Evolutionary conservation across 2,888 invertebrate species (phyloP).

Genomic region (Tholera decimalis): DNA sequence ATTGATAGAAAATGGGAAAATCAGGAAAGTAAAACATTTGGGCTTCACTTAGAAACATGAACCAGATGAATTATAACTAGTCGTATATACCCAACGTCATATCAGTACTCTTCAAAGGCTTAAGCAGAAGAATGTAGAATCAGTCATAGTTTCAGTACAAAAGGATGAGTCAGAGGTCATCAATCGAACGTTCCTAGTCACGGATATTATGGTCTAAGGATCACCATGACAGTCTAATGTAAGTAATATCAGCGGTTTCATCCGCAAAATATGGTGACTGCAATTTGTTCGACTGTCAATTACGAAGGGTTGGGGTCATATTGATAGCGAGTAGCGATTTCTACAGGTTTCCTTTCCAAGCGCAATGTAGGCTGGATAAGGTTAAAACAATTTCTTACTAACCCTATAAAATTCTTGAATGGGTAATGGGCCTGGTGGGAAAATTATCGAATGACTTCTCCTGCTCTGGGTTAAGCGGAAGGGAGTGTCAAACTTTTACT

Average conservation of each 20-base stretch:
- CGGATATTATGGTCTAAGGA: conserved; percentile 56
- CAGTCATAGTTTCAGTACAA: conserved; percentile 30
- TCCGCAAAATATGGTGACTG: conserved; percentile 66
- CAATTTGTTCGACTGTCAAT: conserved; percentile 66
- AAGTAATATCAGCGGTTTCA: conserved; percentile 64
- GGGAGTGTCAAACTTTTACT: no score
- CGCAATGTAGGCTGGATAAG: not conserved
- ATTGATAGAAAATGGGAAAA: no score
- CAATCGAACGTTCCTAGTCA: conserved; percentile 40
- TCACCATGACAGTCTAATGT: conserved; percentile 61
- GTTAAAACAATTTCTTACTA: no score
- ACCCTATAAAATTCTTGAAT: no score
- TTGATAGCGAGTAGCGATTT: conserved; percentile 36
- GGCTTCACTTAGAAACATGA: no score
- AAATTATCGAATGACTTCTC: no score
- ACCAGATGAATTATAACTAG: no score
- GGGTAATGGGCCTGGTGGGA: no score
- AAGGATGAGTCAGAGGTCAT: conserved; percentile 52
- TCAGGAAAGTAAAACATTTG: no score
- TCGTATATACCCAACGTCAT: no score
- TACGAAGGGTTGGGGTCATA: conserved; percentile 23
- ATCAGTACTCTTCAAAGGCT: not conserved
- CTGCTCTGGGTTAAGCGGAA: no score
- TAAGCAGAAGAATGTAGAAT: conserved; percentile 7
- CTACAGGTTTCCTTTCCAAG: not conserved